A percentile compares a stretch with the other conserved stretches of the same genome.
Conservation (phyloP, 2,113 vertebrate genomes). For the Corythaixoides concolor region DNA sequence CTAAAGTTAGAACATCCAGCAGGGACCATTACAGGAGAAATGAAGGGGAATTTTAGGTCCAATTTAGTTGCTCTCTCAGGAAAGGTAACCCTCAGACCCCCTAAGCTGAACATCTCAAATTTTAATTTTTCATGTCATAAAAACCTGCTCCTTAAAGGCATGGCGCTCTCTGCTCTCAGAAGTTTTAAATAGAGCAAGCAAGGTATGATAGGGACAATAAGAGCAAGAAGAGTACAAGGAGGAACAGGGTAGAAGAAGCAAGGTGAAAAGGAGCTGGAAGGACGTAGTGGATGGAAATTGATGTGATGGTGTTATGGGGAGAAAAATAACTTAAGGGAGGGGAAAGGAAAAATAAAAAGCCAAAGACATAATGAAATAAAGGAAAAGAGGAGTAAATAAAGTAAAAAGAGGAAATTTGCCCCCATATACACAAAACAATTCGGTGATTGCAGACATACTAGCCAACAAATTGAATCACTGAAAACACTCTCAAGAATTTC, state of each 20-base stretch:
- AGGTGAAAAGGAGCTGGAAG: neutral
- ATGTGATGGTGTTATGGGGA: neutral
- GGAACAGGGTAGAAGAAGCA: neutral
- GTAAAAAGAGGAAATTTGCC: neutral
- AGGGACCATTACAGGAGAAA: neutral
- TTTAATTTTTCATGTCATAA: neutral
- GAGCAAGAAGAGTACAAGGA: neutral
- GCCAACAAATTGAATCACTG: neutral
- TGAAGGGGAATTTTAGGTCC: neutral
- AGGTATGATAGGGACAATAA: neutral
- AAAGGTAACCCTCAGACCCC: neutral
- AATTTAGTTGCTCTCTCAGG: neutral
- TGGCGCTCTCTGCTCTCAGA: neutral
- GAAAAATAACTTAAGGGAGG: neutral
- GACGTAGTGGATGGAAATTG: neutral
- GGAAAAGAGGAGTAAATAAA: neutral
- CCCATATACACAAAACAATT: neutral
- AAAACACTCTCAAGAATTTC: slow-evolving; percentile 1
- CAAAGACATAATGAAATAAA: neutral
- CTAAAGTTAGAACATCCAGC: neutral
- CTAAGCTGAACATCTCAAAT: neutral
- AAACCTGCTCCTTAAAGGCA: neutral
- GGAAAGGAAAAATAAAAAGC: neutral
- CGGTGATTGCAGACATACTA: neutral
- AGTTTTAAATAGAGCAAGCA: neutral